Conservation (phyloP, 2,888 invertebrate genomes). For the Neocrepidodera transversa region DNA sequence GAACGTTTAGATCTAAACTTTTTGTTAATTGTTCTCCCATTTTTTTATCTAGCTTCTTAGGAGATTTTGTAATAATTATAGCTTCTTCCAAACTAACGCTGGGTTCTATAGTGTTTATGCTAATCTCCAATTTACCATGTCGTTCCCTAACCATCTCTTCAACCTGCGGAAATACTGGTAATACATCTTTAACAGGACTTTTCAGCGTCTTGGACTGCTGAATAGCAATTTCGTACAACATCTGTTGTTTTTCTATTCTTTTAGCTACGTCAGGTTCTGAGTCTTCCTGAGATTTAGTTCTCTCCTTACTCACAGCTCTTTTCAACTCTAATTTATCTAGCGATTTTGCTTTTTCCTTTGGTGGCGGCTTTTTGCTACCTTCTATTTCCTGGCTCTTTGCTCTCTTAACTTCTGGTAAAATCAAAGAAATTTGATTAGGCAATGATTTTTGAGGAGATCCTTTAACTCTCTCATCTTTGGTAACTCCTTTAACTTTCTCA, state of each 20-base stretch:
- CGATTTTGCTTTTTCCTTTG: conserved; percentile 72
- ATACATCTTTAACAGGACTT: conserved; percentile 75
- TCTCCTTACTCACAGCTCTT: conserved; percentile 67
- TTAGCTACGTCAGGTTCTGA: conserved; percentile 75
- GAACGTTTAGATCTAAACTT: conserved; percentile 71
- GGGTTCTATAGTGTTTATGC: conserved; percentile 67
- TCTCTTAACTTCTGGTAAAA: conserved; percentile 61
- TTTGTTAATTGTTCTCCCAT: conserved; percentile 63
- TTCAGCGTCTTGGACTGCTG: conserved; percentile 77
- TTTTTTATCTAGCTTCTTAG: conserved; percentile 70
- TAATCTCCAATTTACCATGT: conserved; percentile 77
- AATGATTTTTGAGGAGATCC: conserved; percentile 61
- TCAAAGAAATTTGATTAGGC: conserved; percentile 47
- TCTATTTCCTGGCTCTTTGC: conserved; percentile 71
- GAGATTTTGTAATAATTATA: conserved; percentile 77
- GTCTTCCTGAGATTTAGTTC: conserved; percentile 76
- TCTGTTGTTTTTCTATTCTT: conserved; percentile 77
- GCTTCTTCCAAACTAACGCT: conserved; percentile 68
- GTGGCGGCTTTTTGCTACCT: conserved; percentile 59
- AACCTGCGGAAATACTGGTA: conserved; percentile 75
- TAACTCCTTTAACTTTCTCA: too few relatives aligned
- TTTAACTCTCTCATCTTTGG: conserved; percentile 33
- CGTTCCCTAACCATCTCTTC: conserved; percentile 77
- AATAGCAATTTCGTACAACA: conserved; percentile 77
- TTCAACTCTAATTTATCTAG: conserved; percentile 71